Percentiles rank a stretch among this genome's conserved stretches.
phyloP scores from a whole-genome alignment of 2,797 vertebrate genomes.

The Macropus fuliginosus region DNA sequence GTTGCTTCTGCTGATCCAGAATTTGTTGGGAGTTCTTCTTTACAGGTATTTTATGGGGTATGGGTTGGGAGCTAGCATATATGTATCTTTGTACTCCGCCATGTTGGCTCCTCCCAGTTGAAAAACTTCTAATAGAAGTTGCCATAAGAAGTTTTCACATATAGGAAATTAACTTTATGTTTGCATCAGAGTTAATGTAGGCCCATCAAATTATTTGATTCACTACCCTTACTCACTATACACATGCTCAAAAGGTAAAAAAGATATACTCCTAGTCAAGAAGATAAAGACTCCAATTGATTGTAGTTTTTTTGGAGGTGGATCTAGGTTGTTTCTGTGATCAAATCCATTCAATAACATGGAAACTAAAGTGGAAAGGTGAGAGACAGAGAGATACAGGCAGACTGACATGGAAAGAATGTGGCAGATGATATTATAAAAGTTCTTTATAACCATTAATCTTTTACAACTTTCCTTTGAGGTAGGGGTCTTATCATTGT shows the following conservation, averaged over 20 bases:
- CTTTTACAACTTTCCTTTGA: neutral
- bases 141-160: slow-evolving; percentile 11
- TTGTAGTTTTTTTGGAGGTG: neutral
- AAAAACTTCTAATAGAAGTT: neutral
- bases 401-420: slow-evolving; percentile 13
- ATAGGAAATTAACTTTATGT: neutral
- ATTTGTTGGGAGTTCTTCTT: too few species aligned
- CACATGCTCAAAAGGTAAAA: neutral
- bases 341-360: slow-evolving; percentile 31
- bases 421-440: slow-evolving; percentile 1
- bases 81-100: too few species aligned
- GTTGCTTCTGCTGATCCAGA: too few species aligned
- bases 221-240: slow-evolving; percentile 28
- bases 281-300: neutral
- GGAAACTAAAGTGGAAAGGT: slow-evolving; percentile 25
- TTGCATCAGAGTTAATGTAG: neutral
- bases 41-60: too few species aligned
- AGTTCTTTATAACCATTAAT: slow-evolving; percentile 27
- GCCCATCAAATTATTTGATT: neutral
- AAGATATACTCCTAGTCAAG: neutral
- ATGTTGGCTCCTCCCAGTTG: neutral
- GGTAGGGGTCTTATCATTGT: neutral
- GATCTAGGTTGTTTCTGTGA: neutral
- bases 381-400: too few species aligned
- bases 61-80: too few species aligned